phyloP scores from a whole-genome alignment of 2,888 invertebrate species.

The Clunio marinus region DNA sequence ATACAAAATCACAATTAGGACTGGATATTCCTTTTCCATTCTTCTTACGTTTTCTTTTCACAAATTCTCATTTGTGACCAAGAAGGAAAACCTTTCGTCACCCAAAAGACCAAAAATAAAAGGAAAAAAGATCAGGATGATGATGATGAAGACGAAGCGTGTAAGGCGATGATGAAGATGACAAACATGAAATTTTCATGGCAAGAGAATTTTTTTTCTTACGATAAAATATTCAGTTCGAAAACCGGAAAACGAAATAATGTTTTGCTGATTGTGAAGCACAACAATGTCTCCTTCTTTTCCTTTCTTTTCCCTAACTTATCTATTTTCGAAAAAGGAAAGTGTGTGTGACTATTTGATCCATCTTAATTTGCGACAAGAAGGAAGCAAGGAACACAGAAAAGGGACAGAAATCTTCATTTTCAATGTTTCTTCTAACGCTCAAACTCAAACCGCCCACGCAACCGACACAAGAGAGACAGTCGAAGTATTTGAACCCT shows the following conservation, averaged over 20 bases:
- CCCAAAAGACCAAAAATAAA: too few species aligned
- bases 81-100: background rate
- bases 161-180: slow-evolving; percentile 7
- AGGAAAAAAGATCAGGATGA: too few species aligned
- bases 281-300: slow-evolving; percentile 1
- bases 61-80: background rate
- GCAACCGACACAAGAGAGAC: background rate
- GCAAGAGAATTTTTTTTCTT: slow-evolving; percentile 7
- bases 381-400: background rate
- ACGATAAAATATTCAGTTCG: slow-evolving; percentile 26
- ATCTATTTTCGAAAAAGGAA: background rate
- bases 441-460: background rate
- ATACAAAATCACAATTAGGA: slow-evolving; percentile 4
- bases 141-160: background rate
- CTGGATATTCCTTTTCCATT: background rate
- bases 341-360: slow-evolving; percentile 13
- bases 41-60: background rate
- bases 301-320: too few species aligned
- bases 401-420: slow-evolving; percentile 19
- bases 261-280: slow-evolving; percentile 32
- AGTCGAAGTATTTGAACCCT: slow-evolving; percentile 26
- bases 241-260: slow-evolving; percentile 13
- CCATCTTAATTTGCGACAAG: slow-evolving; percentile 28
- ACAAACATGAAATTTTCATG: slow-evolving; percentile 14
- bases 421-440: background rate